phyloP scores from a whole-genome alignment of 2,888 invertebrate species.

The Cephus pygmeus region DNA sequence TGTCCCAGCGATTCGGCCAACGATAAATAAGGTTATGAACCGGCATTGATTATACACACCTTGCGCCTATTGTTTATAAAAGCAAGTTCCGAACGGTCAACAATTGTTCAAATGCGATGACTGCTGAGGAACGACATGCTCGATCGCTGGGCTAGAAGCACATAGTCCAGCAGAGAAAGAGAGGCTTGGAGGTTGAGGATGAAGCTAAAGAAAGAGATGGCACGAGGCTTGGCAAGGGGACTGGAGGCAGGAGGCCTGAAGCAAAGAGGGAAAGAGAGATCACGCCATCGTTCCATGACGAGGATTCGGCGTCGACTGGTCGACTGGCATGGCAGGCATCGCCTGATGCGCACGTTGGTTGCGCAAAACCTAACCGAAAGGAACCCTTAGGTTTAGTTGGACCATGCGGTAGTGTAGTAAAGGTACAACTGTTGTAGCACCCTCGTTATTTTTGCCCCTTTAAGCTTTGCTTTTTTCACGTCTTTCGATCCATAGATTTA shows the following conservation, averaged over 20 bases:
- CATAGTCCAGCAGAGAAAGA: not conserved
- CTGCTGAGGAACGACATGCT: too few relatives aligned
- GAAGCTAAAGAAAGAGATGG: not conserved
- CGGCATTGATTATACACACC: not conserved
- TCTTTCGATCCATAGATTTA: not conserved
- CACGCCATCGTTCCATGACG: not conserved
- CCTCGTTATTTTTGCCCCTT: not conserved
- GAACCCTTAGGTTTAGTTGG: not conserved
- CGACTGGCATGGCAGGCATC: slow-evolving; percentile 7
- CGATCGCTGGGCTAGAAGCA: not conserved
- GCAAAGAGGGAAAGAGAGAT: not conserved
- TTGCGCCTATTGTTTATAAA: not conserved
- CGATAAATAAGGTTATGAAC: not conserved
- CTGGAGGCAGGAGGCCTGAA: not conserved
- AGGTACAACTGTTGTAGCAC: not conserved
- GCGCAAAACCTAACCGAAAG: not conserved
- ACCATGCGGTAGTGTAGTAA: not conserved
- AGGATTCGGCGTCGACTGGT: not conserved
- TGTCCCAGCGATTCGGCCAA: not conserved
- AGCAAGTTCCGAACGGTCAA: not conserved
- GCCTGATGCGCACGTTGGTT: slow-evolving; percentile 25
- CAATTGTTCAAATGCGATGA: not conserved
- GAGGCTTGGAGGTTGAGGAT: not conserved
- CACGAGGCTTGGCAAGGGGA: not conserved
- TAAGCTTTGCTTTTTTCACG: not conserved